A percentile compares a stretch with the other conserved stretches of the same genome.
Evolutionary conservation across 2,797 vertebrate species (phyloP).

Genomic region (Euphonia xanthogaster): DNA sequence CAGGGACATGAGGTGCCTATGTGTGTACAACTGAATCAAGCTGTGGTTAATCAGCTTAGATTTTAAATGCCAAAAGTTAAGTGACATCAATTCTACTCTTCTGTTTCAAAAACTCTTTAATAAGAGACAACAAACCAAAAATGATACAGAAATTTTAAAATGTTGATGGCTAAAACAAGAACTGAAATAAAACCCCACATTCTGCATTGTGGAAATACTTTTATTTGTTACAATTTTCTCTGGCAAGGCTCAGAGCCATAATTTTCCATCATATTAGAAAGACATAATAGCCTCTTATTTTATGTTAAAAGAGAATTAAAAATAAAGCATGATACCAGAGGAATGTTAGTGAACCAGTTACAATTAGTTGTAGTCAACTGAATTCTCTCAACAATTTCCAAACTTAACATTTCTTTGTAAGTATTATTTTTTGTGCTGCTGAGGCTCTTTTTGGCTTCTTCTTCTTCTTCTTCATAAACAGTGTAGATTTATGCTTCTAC

Average conservation of each 20-base stretch:
- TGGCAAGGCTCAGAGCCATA: not conserved
- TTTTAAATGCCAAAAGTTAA: not conserved
- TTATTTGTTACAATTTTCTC: not conserved
- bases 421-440: not conserved
- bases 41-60: not conserved
- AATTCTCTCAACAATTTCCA: not conserved
- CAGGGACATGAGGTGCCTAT: not conserved
- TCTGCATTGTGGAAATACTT: not conserved
- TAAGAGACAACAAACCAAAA: not conserved
- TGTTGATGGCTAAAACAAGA: not conserved
- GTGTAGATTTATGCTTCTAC: not conserved
- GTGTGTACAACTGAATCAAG: not conserved
- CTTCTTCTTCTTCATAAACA: not conserved
- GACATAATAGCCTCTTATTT: not conserved
- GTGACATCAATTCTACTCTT: not conserved
- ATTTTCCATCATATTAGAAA: not conserved
- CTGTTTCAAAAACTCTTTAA: not conserved
- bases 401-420: not conserved
- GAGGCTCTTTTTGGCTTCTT: not conserved
- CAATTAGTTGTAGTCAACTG: not conserved
- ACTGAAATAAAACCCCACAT: not conserved
- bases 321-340: not conserved
- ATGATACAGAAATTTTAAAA: not conserved
- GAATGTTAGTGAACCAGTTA: not conserved
- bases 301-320: not conserved